Conservation (phyloP, 2,113 vertebrate species). For the Micronycteris hirsuta region DNA sequence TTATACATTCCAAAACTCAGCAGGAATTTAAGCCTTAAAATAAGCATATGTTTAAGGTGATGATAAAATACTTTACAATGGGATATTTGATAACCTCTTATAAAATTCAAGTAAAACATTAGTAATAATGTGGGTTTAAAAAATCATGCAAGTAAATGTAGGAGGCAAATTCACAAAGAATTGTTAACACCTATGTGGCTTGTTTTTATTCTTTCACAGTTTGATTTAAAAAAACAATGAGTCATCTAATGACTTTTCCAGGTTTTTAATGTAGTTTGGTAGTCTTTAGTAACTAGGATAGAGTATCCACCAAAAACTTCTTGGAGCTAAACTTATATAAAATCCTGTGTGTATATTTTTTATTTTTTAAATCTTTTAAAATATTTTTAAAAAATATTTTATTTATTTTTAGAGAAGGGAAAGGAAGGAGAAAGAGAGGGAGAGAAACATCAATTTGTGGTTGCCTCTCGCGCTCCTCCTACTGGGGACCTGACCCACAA, state of each 20-base stretch:
- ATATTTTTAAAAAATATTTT: no score
- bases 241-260: not conserved
- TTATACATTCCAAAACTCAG: not conserved
- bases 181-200: not conserved
- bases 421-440: no score
- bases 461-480: no score
- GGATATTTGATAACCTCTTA: not conserved
- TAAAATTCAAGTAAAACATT: not conserved
- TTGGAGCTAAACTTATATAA: not conserved
- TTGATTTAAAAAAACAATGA: not conserved
- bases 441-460: no score
- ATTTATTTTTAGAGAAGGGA: no score
- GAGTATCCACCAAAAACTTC: not conserved
- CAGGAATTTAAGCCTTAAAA: slow-evolving; percentile 5
- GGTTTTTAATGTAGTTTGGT: not conserved
- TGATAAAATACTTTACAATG: not conserved
- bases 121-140: not conserved
- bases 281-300: not conserved
- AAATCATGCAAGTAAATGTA: not conserved
- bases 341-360: not conserved
- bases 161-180: not conserved
- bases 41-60: not conserved
- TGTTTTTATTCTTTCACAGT: not conserved
- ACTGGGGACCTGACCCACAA: no score
- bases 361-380: no score